A percentile compares a stretch with the other conserved stretches of the same genome.
These are phyloP conservation scores for Sylvilagus bachmani DNA, from an alignment of 2,113 vertebrate species.

Conservation along the genomic window DNA sequence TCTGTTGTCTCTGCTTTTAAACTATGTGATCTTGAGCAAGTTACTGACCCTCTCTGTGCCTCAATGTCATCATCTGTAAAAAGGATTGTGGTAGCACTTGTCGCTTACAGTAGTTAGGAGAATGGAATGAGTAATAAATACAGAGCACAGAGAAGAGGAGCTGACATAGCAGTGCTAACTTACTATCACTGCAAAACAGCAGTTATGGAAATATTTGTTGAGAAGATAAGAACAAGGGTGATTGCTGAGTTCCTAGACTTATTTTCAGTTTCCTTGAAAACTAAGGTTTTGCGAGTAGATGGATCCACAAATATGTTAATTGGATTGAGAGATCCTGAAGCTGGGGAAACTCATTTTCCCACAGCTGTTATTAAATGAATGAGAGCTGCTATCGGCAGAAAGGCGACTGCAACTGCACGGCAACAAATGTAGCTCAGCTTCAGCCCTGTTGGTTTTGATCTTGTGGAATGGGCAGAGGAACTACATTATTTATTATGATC, in stretches of 20 bases:
- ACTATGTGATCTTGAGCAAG: neutral
- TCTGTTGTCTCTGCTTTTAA: neutral
- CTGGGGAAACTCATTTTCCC: neutral
- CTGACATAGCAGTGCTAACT: neutral
- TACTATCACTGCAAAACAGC: neutral
- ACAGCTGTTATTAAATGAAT: neutral
- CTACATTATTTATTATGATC: neutral
- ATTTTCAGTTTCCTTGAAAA: constrained; percentile 20
- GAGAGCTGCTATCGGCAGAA: neutral
- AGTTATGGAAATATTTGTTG: neutral
- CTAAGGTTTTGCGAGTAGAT: neutral
- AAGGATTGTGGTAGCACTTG: neutral
- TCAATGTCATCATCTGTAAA: neutral
- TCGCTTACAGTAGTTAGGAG: neutral
- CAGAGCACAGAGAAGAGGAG: neutral
- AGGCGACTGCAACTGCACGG: neutral
- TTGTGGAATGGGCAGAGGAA: constrained; percentile 6
- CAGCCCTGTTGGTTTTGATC: neutral
- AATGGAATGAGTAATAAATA: neutral
- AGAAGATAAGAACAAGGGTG: neutral
- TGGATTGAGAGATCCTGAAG: neutral
- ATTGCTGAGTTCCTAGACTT: neutral
- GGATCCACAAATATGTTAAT: neutral
- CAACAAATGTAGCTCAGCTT: neutral
- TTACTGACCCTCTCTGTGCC: constrained; percentile 1